Percentiles rank a stretch among this genome's conserved stretches.
These are phyloP conservation scores for Poecile montanus DNA, from an alignment of 2,797 vertebrate genomes.

Conservation along the genomic window DNA sequence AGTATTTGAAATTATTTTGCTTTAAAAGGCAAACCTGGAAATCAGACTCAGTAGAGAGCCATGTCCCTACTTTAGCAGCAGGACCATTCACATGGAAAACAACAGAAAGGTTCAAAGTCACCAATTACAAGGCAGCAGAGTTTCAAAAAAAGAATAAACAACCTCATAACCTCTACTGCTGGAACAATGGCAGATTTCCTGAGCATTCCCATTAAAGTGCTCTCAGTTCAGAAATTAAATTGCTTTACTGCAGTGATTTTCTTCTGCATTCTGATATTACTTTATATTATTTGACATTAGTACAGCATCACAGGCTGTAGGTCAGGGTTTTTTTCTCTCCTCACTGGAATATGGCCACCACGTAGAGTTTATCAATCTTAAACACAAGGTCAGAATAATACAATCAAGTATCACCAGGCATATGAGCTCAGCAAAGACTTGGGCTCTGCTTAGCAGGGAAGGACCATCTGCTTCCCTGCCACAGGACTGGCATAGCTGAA, in stretches of 20 bases:
- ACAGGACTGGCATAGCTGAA: neutral
- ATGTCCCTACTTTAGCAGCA: slow-evolving; percentile 24
- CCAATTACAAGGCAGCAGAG: slow-evolving; percentile 30
- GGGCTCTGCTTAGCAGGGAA: slow-evolving; percentile 20
- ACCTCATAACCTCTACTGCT: slow-evolving; percentile 45
- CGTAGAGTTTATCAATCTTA: slow-evolving; percentile 15
- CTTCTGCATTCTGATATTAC: slow-evolving; percentile 47
- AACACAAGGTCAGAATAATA: slow-evolving; percentile 48
- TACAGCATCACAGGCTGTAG: neutral
- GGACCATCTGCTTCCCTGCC: slow-evolving; percentile 3
- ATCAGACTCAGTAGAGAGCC: slow-evolving; percentile 55
- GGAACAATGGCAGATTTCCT: neutral
- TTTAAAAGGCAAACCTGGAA: slow-evolving; percentile 72
- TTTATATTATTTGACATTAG: slow-evolving; percentile 56
- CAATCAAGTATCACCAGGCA: neutral
- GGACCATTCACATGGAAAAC: neutral
- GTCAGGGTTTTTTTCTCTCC: neutral
- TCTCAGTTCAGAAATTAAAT: slow-evolving; percentile 61
- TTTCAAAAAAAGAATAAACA: neutral
- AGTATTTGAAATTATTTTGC: slow-evolving; percentile 50
- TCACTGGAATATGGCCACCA: neutral
- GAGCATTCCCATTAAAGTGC: slow-evolving; percentile 10
- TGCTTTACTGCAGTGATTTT: slow-evolving; percentile 55
- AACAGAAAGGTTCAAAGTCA: slow-evolving; percentile 47
- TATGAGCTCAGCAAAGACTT: neutral